A percentile compares a stretch with the other conserved stretches of the same genome.
phyloP scores from a whole-genome alignment of 2,888 invertebrate species.

The Galerucella calmariensis region DNA sequence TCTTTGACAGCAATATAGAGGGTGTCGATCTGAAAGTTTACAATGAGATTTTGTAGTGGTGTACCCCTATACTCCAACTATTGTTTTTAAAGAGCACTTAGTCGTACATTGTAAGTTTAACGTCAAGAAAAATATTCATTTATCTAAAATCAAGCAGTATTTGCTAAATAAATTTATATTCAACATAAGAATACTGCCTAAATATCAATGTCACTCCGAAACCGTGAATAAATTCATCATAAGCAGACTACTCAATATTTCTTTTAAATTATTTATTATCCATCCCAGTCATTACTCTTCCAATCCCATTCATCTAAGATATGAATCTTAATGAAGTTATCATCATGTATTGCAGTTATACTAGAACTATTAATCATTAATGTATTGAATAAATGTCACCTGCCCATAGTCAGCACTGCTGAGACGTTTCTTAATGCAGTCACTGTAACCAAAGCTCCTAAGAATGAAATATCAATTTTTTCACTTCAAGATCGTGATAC shows the following conservation, averaged over 20 bases:
- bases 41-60: too few relatives aligned
- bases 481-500: too few relatives aligned
- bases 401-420: conserved; percentile 17
- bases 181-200: neutral
- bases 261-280: conserved; percentile 33
- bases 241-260: conserved; percentile 23
- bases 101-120: too few relatives aligned
- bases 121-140: too few relatives aligned
- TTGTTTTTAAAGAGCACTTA: too few relatives aligned
- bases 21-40: too few relatives aligned
- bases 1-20: too few relatives aligned
- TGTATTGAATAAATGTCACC: conserved; percentile 29
- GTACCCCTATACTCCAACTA: too few relatives aligned
- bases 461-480: too few relatives aligned
- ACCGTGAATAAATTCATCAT: conserved; percentile 23
- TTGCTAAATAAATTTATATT: neutral
- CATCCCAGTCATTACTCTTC: conserved; percentile 36
- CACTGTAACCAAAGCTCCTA: neutral
- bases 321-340: conserved; percentile 37
- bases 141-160: too few relatives aligned
- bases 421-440: neutral
- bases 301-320: conserved; percentile 31
- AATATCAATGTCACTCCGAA: conserved; percentile 1
- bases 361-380: conserved; percentile 30
- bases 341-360: conserved; percentile 33